phyloP scores from a whole-genome alignment of 2,888 invertebrate genomes.

The Drosophila infuscata region DNA sequence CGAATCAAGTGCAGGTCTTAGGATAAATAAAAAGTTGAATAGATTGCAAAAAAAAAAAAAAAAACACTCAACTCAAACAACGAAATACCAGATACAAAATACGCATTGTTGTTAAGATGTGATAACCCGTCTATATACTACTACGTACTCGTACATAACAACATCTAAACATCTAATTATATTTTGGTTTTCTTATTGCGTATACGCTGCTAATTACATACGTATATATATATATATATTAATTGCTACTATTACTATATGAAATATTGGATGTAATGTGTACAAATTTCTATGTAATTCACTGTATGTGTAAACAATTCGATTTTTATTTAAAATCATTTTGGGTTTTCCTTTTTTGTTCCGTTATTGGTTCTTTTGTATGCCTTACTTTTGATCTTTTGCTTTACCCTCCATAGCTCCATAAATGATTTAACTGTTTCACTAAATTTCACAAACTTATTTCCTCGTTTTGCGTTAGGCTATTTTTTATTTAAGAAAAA shows the following conservation, averaged over 20 bases:
- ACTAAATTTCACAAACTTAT: constrained; percentile 41
- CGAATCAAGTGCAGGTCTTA: constrained; percentile 1
- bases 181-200: constrained; percentile 65
- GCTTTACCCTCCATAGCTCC: constrained; percentile 36
- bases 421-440: constrained; percentile 34
- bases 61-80: background rate
- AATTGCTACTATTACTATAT: constrained; percentile 74
- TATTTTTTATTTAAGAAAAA: constrained; percentile 18
- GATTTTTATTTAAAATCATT: constrained; percentile 44
- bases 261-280: constrained; percentile 84
- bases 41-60: constrained; percentile 14
- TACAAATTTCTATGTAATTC: constrained; percentile 84
- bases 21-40: constrained; percentile 1
- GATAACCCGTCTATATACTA: constrained; percentile 32
- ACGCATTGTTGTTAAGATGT: constrained; percentile 53
- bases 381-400: constrained; percentile 22
- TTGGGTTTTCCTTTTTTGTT: constrained; percentile 14
- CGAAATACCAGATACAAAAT: constrained; percentile 42
- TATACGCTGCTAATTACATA: constrained; percentile 67
- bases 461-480: constrained; percentile 33
- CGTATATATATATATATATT: constrained; percentile 67
- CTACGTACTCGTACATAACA: constrained; percentile 30
- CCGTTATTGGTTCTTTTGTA: constrained; percentile 31
- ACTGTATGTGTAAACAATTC: constrained; percentile 82
- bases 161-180: constrained; percentile 52